These are phyloP conservation scores for Hippoglossus stenolepis DNA, from an alignment of 2,113 vertebrate species.

Conservation along the genomic window DNA sequence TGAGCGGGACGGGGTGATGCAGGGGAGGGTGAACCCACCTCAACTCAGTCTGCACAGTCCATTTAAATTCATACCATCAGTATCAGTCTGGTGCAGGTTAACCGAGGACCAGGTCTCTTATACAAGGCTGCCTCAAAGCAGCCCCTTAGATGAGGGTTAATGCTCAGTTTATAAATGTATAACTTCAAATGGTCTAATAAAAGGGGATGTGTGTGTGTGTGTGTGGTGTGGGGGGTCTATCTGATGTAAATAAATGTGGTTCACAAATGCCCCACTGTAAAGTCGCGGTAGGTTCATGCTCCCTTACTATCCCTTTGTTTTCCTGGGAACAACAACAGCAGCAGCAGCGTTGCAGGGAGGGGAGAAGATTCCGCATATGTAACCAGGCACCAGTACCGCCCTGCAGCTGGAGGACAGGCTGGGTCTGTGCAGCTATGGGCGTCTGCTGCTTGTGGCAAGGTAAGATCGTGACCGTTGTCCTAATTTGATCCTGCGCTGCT, in stretches of 20 bases:
- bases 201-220: neutral
- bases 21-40: conserved; percentile 11
- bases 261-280: too few relatives aligned
- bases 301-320: conserved; percentile 52
- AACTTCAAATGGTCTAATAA: neutral
- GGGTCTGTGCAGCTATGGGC: conserved; percentile 29
- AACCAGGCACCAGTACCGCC: conserved; percentile 60
- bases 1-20: conserved; percentile 50
- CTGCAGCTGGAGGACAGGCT: conserved; percentile 42
- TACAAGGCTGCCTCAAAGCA: conserved; percentile 5
- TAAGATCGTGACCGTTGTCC: conserved; percentile 45
- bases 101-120: conserved; percentile 19
- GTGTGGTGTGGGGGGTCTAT: neutral
- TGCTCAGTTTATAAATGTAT: neutral
- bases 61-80: neutral
- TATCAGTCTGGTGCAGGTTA: conserved; percentile 8
- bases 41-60: neutral
- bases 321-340: conserved; percentile 42
- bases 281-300: conserved; percentile 1
- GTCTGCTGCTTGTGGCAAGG: conserved; percentile 43
- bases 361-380: conserved; percentile 57
- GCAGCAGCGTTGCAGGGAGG: conserved; percentile 43
- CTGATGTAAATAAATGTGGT: neutral
- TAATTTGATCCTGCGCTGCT: conserved; percentile 31
- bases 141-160: neutral